Conservation (phyloP, 2,888 invertebrate genomes). For the Elysia crispata region DNA sequence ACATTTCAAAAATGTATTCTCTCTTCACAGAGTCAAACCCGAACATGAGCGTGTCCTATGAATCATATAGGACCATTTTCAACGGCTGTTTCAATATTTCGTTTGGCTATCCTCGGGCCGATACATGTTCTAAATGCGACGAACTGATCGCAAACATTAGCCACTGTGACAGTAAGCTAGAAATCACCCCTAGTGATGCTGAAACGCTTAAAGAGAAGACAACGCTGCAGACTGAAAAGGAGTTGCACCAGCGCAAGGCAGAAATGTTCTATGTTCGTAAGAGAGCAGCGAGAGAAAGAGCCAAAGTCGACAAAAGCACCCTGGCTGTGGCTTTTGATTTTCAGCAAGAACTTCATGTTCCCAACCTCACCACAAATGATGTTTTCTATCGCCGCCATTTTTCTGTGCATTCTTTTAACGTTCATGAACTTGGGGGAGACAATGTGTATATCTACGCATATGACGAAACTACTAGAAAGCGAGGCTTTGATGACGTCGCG, state of each 20-base stretch:
- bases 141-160: too few species aligned
- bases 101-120: too few species aligned
- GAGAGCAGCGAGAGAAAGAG: not conserved
- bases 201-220: too few species aligned
- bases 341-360: not conserved
- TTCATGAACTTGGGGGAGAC: constrained; percentile 37
- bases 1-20: not conserved
- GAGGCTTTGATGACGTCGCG: constrained; percentile 41
- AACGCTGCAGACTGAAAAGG: not conserved
- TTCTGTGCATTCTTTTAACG: constrained; percentile 11
- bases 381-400: constrained; percentile 42
- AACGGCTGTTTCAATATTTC: not conserved
- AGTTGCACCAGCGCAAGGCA: not conserved
- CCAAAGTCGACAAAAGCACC: not conserved
- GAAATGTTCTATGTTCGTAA: not conserved
- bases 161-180: too few species aligned
- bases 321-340: too few species aligned
- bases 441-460: constrained; percentile 38
- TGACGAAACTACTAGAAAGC: constrained; percentile 39
- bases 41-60: not conserved
- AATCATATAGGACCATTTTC: not conserved
- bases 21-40: not conserved
- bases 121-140: too few species aligned
- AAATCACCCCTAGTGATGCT: too few species aligned
- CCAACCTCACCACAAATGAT: constrained; percentile 45